Conservation (phyloP, 2,888 invertebrate genomes). For the Mayetiola destructor region DNA sequence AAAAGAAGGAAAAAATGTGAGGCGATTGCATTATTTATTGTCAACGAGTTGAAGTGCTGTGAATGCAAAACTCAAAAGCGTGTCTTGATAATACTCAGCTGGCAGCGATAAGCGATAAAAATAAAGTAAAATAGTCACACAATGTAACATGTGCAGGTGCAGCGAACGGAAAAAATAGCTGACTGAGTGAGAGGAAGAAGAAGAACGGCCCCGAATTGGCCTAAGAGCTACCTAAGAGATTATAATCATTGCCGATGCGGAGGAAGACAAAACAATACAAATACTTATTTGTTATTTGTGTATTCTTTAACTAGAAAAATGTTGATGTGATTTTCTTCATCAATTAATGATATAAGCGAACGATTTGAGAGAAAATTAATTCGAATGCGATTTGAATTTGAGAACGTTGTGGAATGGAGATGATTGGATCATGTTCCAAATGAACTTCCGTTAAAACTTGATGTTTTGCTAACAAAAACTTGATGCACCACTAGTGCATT, state of each 20-base stretch:
- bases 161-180: neutral
- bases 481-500: too few species aligned
- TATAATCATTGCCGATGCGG: neutral
- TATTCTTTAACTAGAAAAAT: neutral
- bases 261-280: neutral
- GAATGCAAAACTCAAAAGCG: neutral
- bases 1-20: neutral
- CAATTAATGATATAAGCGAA: neutral
- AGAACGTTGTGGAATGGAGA: neutral
- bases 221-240: neutral
- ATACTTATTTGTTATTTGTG: neutral
- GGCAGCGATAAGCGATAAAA: neutral
- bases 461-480: neutral
- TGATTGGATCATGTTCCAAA: neutral
- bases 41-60: neutral
- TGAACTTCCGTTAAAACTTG: constrained; percentile 2
- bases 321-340: neutral
- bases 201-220: neutral
- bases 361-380: neutral
- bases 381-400: constrained; percentile 10
- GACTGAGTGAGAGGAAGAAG: neutral
- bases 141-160: too few species aligned
- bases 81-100: neutral
- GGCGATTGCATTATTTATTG: neutral
- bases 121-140: neutral